These are phyloP conservation scores for Lepus americanus DNA, from an alignment of 2,113 vertebrate species.

Conservation along the genomic window DNA sequence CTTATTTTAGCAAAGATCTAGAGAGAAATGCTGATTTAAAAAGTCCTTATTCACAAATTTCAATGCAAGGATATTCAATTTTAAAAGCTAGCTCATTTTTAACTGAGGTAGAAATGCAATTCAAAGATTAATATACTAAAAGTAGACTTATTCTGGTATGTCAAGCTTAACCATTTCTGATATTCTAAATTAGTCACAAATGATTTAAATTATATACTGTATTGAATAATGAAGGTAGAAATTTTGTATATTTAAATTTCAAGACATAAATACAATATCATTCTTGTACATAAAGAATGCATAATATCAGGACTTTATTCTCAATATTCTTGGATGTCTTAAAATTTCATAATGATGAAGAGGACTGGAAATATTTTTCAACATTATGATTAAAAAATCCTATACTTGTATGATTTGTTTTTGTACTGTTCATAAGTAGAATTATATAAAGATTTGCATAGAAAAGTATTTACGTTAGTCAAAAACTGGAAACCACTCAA, in stretches of 20 bases:
- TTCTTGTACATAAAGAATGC: slow-evolving; percentile 20
- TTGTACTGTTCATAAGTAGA: slow-evolving; percentile 27
- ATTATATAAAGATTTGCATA: background rate
- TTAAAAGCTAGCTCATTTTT: slow-evolving; percentile 62
- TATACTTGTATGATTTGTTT: slow-evolving; percentile 18
- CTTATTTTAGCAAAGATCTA: slow-evolving; percentile 74
- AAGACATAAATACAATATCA: slow-evolving; percentile 20
- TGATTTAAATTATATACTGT: slow-evolving; percentile 21
- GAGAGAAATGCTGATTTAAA: slow-evolving; percentile 48
- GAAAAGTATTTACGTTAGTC: slow-evolving; percentile 37
- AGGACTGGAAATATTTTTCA: background rate
- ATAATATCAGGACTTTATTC: slow-evolving; percentile 41
- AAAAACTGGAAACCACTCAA: slow-evolving; percentile 48
- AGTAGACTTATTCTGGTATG: background rate
- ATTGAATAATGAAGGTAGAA: slow-evolving; percentile 25
- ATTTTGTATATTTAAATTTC: slow-evolving; percentile 37
- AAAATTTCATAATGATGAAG: slow-evolving; percentile 8
- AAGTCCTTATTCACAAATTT: slow-evolving; percentile 53
- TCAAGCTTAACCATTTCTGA: slow-evolving; percentile 53
- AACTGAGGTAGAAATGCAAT: slow-evolving; percentile 21
- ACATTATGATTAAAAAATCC: slow-evolving; percentile 4
- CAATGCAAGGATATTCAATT: slow-evolving; percentile 52
- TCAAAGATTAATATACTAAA: slow-evolving; percentile 46
- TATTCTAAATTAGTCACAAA: slow-evolving; percentile 25
- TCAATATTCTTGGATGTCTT: background rate